Base-by-base conservation (phyloP, 2,888 invertebrate genomes). In the Physocephala rufipes region DNA sequence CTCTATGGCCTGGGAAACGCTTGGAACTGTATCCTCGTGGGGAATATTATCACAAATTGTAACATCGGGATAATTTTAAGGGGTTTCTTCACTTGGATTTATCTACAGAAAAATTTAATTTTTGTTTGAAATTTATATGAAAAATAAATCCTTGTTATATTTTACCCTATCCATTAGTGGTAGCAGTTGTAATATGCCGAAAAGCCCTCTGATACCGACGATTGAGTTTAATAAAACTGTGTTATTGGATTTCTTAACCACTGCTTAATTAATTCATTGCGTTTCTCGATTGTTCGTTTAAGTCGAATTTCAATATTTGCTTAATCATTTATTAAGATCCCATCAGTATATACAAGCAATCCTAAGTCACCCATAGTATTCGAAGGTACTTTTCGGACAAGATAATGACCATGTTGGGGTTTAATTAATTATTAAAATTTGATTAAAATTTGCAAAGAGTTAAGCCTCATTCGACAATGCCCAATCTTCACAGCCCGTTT, bases 281-380 rank as follows among this genome's bases (percentile, higher is more conserved):
- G 85, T 58, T 89, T 87, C 66, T 88, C 87, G 3, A 87, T 69
- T 13, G 74, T 53, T 2, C 30, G 55, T 9, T 62, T 19, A n/a
- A 12, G 49, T 15, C 15, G 19, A 49, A 49, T 19, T 12, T 53
- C 62, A 67, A 87, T 83, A 76, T 89, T 88, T 80, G 89, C 88
- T 73, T 87, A 89, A 0, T 69, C 76, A 72, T 88, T 87, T 16
- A 68, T 69, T 58, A 74, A 75, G 19, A 61, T 67, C 58, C 75
- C 0, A 28, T 43, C 45, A 7, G 87, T 76, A 90, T 89, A 80
- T 2, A 92, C 92, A 16, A 95, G 91, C 19, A 95, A 85, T 15
- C 95, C 95, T 95, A 95, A 95, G 82, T 95, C 96, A 82, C 95
- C 95, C 95, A 95, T 95, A 45, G 94, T 95, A 51, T 92, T 91